phyloP scores from a whole-genome alignment of 2,113 vertebrate genomes.

The Struthio camelus region DNA sequence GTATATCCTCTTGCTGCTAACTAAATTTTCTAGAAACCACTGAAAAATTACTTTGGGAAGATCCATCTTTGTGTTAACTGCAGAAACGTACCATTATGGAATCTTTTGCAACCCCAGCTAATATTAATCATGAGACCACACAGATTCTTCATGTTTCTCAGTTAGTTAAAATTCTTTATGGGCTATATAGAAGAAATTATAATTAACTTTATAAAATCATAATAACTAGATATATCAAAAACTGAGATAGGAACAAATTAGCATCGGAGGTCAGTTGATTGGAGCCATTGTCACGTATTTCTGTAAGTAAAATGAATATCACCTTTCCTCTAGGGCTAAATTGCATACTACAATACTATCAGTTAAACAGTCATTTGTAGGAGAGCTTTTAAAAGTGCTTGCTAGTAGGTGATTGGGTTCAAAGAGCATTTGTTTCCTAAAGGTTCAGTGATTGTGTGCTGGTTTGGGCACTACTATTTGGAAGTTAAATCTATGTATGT shows the following conservation, averaged over 20 bases:
- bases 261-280: neutral
- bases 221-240: too few species aligned
- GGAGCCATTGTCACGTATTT: neutral
- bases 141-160: neutral
- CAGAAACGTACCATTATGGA: neutral
- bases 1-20: neutral
- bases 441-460: neutral
- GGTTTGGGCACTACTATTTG: neutral
- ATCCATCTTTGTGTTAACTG: too few species aligned
- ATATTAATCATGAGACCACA: neutral
- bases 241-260: neutral
- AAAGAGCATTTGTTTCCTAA: neutral
- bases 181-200: neutral
- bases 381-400: neutral
- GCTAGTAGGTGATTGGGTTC: neutral
- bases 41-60: accelerated
- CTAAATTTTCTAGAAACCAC: neutral
- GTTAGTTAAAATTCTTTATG: neutral
- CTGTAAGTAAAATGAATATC: neutral
- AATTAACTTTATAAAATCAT: neutral
- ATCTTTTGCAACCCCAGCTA: neutral
- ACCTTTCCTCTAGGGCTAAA: neutral
- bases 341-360: neutral
- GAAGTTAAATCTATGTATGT: neutral
- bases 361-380: neutral